These are phyloP conservation scores for Cepphus grylle DNA, from an alignment of 2,113 vertebrate species.

Conservation along the genomic window DNA sequence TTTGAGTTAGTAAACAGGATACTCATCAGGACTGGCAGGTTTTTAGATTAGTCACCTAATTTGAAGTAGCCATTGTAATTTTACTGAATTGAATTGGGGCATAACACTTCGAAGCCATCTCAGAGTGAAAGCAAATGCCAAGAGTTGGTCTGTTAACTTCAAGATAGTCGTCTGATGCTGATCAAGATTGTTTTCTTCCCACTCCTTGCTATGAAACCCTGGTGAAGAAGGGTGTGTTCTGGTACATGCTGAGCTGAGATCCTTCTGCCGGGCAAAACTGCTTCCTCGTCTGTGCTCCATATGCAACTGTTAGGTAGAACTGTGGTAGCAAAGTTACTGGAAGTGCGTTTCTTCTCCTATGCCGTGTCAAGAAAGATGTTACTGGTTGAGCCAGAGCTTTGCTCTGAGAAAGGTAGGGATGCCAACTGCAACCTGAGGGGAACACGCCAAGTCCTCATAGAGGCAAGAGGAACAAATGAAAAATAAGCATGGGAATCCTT, in stretches of 20 bases:
- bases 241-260: not conserved
- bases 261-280: not conserved
- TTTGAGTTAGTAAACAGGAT: not conserved
- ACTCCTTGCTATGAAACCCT: not conserved
- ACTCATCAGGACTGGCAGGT: not conserved
- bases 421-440: fast-evolving
- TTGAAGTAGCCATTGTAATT: not conserved
- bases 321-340: fast-evolving
- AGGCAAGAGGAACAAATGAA: not conserved
- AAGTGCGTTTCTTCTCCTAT: not conserved
- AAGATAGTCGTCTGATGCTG: not conserved
- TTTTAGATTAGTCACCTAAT: not conserved
- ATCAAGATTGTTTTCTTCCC: not conserved
- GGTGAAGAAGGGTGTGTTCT: not conserved
- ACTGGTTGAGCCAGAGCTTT: not conserved
- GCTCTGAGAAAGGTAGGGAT: not conserved
- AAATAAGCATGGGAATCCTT: not conserved
- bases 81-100: not conserved
- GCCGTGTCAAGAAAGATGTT: not conserved
- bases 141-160: not conserved
- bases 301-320: fast-evolving
- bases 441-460: not conserved
- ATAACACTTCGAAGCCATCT: not conserved
- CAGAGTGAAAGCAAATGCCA: not conserved
- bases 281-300: not conserved